Percentiles rank a stretch among this genome's conserved stretches.
phyloP scores from a whole-genome alignment of 2,888 invertebrate species.

The Acholoe squamosa region DNA sequence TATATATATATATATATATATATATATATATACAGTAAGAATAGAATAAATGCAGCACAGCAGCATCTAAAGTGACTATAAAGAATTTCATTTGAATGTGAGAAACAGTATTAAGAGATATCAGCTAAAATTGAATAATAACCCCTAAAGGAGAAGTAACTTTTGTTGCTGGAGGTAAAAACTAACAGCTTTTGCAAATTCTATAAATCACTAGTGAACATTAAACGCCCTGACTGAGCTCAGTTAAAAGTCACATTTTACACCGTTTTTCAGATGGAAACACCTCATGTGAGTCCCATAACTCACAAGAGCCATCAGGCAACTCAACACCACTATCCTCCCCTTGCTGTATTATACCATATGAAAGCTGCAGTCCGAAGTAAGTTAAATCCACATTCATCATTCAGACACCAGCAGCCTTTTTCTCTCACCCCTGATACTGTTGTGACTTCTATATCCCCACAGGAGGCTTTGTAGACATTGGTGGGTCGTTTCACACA shows the following conservation, averaged over 20 bases:
- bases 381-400: conserved; percentile 15
- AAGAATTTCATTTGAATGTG: too few species aligned
- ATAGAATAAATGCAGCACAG: too few species aligned
- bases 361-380: not conserved
- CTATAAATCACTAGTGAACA: not conserved
- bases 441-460: not conserved
- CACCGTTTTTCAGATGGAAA: not conserved
- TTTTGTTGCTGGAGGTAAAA: not conserved
- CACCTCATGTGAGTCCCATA: not conserved
- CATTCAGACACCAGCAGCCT: not conserved
- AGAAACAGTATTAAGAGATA: too few species aligned
- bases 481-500: not conserved
- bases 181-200: not conserved
- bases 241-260: not conserved
- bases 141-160: too few species aligned
- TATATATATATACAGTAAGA: too few species aligned
- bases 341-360: not conserved
- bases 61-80: too few species aligned
- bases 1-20: too few species aligned
- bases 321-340: conserved; percentile 18
- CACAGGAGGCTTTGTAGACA: not conserved
- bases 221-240: not conserved
- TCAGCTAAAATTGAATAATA: too few species aligned
- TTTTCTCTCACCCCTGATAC: not conserved
- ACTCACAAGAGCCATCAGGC: not conserved